A percentile compares a stretch with the other conserved stretches of the same genome.
These are phyloP conservation scores for Oplegnathus fasciatus DNA, from an alignment of 2,113 vertebrate species.

Conservation along the genomic window DNA sequence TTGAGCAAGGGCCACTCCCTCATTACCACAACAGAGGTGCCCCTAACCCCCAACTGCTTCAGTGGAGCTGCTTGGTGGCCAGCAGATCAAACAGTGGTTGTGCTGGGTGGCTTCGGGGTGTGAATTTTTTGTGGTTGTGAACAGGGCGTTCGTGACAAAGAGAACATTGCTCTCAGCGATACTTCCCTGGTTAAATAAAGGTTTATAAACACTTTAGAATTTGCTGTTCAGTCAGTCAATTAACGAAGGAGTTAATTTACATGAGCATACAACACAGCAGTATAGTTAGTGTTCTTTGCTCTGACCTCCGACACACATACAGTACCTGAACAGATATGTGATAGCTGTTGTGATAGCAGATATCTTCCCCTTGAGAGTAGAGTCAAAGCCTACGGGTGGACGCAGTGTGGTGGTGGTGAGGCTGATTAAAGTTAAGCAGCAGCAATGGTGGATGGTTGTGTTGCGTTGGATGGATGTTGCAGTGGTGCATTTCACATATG, in stretches of 20 bases:
- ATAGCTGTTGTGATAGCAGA: neutral
- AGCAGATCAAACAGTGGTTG: slow-evolving; percentile 37
- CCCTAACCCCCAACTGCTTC: slow-evolving; percentile 3
- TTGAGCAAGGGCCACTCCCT: slow-evolving; percentile 19
- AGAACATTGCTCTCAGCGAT: slow-evolving; percentile 11
- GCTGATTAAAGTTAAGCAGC: neutral
- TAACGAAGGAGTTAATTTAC: neutral
- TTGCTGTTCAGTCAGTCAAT: neutral
- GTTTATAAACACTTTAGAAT: neutral
- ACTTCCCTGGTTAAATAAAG: neutral
- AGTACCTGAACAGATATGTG: neutral
- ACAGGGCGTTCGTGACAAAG: neutral
- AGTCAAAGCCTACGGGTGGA: neutral
- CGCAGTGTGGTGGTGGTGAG: neutral
- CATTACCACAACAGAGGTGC: slow-evolving; percentile 26
- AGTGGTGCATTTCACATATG: neutral
- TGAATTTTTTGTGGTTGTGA: slow-evolving; percentile 30
- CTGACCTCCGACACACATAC: neutral
- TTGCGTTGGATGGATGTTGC: neutral
- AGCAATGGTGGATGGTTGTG: neutral
- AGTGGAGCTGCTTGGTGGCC: slow-evolving; percentile 6
- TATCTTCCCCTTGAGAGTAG: neutral
- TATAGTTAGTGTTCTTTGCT: neutral
- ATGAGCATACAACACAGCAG: neutral
- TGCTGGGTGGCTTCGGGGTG: slow-evolving; percentile 14